phyloP scores from a whole-genome alignment of 2,797 vertebrate species.

The Bovichtus diacanthus region DNA sequence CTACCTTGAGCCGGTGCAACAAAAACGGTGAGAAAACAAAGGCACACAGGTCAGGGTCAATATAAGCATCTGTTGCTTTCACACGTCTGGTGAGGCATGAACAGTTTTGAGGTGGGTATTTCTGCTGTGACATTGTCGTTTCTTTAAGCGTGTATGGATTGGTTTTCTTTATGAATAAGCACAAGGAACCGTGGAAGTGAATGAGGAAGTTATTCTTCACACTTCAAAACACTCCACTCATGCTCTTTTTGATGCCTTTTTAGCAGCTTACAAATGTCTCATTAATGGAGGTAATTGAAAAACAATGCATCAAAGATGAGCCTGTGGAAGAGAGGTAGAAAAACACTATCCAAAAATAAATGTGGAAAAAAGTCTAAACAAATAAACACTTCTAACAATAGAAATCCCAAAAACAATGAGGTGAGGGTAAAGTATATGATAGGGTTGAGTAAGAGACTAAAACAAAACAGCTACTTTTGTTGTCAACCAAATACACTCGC shows the following conservation, averaged over 20 bases:
- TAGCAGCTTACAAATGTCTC: constrained; percentile 47
- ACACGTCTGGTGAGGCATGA: constrained; percentile 8
- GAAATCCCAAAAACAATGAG: constrained; percentile 23
- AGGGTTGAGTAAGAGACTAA: constrained; percentile 24
- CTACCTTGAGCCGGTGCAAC: constrained; percentile 35
- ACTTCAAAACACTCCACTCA: constrained; percentile 19
- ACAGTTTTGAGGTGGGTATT: constrained; percentile 7
- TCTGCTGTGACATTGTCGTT: background rate
- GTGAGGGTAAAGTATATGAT: constrained; percentile 15
- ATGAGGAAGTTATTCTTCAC: constrained; percentile 21
- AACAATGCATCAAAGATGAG: constrained; percentile 60
- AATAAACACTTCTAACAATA: constrained; percentile 35
- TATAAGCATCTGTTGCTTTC: constrained; percentile 15
- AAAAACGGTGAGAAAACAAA: constrained; percentile 24
- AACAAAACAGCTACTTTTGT: constrained; percentile 45
- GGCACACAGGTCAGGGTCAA: constrained; percentile 27
- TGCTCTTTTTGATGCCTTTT: constrained; percentile 40
- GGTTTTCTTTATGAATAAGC: constrained; percentile 22
- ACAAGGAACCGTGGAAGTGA: constrained; percentile 7
- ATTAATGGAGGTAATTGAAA: constrained; percentile 64
- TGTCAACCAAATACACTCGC: constrained; percentile 38
- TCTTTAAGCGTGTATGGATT: background rate
- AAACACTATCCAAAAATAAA: constrained; percentile 22
- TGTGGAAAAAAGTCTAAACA: background rate
- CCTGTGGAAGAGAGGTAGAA: constrained; percentile 1